Evolutionary conservation across 2,888 invertebrate genomes (phyloP).

Genomic region (Drosophila ustulata): DNA sequence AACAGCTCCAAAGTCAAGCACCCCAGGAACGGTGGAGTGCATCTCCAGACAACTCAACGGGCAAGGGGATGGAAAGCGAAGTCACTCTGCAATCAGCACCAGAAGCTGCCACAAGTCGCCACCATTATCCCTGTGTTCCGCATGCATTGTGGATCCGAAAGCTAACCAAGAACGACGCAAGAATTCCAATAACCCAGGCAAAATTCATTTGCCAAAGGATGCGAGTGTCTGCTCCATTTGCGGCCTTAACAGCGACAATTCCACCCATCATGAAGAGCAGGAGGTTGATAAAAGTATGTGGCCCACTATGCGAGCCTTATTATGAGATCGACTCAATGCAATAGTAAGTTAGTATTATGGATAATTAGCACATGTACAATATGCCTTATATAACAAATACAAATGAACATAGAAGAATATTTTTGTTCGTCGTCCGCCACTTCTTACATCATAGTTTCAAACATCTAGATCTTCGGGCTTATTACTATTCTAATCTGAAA

Average conservation of each 20-base stretch:
- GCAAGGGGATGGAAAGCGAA: constrained; percentile 29
- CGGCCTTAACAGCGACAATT: constrained; percentile 22
- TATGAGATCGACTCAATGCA: not conserved
- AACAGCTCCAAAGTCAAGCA: not conserved
- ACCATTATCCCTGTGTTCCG: constrained; percentile 11
- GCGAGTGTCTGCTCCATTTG: constrained; percentile 32
- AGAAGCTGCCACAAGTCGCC: not conserved
- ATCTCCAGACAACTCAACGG: constrained; percentile 9
- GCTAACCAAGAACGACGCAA: not conserved
- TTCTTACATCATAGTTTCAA: too few relatives aligned
- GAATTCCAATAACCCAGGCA: constrained; percentile 1
- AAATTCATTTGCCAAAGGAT: not conserved
- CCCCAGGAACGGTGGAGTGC: not conserved
- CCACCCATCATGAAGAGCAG: constrained; percentile 3
- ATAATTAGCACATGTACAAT: too few relatives aligned
- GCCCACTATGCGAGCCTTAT: not conserved
- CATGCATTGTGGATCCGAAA: constrained; percentile 4
- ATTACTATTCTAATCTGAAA: too few relatives aligned
- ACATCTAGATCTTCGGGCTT: too few relatives aligned
- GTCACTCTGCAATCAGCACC: constrained; percentile 5
- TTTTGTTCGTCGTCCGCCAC: too few relatives aligned
- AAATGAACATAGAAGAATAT: too few relatives aligned
- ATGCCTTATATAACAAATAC: too few relatives aligned
- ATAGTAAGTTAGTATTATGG: too few relatives aligned
- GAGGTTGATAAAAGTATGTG: not conserved